These are phyloP conservation scores for Cavia aperea DNA, from an alignment of 2,113 vertebrate genomes.

Conservation along the genomic window DNA sequence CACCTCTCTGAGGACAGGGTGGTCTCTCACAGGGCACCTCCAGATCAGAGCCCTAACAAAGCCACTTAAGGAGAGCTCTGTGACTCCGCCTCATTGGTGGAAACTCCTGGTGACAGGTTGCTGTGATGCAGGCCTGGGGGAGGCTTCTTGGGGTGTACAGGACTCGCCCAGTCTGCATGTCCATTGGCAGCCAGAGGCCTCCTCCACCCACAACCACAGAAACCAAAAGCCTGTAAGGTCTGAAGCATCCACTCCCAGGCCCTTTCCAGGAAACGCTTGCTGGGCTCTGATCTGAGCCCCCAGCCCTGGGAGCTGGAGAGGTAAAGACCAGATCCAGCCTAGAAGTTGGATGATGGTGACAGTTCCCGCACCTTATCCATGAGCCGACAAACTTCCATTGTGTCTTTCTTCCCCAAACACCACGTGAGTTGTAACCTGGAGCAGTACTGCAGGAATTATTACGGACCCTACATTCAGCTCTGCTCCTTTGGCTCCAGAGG, in stretches of 20 bases:
- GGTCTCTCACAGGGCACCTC: too few species aligned
- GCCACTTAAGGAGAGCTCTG: background rate
- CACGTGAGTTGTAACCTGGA: too few species aligned
- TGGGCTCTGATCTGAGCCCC: too few species aligned
- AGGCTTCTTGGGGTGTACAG: background rate
- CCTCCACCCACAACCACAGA: background rate
- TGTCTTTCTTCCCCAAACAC: too few species aligned
- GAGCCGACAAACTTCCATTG: too few species aligned
- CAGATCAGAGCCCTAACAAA: background rate
- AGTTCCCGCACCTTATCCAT: too few species aligned
- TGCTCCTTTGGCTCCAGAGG: too few species aligned
- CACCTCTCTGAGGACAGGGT: background rate
- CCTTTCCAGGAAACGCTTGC: background rate
- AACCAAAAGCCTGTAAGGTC: background rate
- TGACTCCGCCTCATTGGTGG: background rate
- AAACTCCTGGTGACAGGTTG: background rate
- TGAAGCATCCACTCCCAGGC: background rate
- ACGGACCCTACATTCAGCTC: too few species aligned
- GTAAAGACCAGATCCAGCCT: too few species aligned
- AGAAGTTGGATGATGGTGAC: too few species aligned
- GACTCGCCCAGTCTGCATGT: background rate
- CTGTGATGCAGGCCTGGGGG: background rate
- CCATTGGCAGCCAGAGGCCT: background rate
- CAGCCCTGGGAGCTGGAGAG: too few species aligned
- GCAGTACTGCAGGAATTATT: too few species aligned